phyloP scores from a whole-genome alignment of 1,140 invertebrate species.

The Asbolus verrucosus region DNA sequence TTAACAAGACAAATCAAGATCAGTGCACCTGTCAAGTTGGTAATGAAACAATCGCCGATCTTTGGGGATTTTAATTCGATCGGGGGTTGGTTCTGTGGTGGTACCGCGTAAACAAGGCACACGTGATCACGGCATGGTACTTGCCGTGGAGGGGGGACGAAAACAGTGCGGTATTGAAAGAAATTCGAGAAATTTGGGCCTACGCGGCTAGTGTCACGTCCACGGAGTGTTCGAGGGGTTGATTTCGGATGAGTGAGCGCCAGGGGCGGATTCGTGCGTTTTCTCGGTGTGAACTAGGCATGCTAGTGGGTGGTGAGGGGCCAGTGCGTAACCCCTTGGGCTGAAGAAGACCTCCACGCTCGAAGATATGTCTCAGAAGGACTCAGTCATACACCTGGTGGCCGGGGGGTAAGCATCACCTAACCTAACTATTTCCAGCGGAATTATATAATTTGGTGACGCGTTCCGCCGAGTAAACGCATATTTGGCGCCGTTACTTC shows the following conservation, averaged over 20 bases:
- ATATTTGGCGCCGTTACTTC: slow-evolving; percentile 22
- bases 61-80: background rate
- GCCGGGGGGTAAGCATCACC: slow-evolving; percentile 82
- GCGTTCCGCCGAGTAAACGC: background rate
- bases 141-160: slow-evolving; percentile 37
- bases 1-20: background rate
- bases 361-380: slow-evolving; percentile 77
- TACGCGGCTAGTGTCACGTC: slow-evolving; percentile 22
- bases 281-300: slow-evolving; percentile 12
- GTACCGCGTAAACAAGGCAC: slow-evolving; percentile 58
- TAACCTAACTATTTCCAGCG: background rate
- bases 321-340: slow-evolving; percentile 1
- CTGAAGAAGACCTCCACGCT: slow-evolving; percentile 16
- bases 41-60: background rate
- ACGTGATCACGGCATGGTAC: slow-evolving; percentile 60
- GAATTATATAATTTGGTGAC: slow-evolving; percentile 16
- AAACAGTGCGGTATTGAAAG: slow-evolving; percentile 31
- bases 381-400: slow-evolving; percentile 87
- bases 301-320: slow-evolving; percentile 31
- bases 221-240: background rate
- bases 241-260: background rate
- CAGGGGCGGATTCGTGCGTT: slow-evolving; percentile 7
- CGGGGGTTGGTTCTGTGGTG: background rate
- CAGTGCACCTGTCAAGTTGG: slow-evolving; percentile 11
- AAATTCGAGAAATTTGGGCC: slow-evolving; percentile 30